These are phyloP conservation scores for Sinocyclocheilus rhinocerous DNA, from an alignment of 2,113 vertebrate species.

Conservation along the genomic window DNA sequence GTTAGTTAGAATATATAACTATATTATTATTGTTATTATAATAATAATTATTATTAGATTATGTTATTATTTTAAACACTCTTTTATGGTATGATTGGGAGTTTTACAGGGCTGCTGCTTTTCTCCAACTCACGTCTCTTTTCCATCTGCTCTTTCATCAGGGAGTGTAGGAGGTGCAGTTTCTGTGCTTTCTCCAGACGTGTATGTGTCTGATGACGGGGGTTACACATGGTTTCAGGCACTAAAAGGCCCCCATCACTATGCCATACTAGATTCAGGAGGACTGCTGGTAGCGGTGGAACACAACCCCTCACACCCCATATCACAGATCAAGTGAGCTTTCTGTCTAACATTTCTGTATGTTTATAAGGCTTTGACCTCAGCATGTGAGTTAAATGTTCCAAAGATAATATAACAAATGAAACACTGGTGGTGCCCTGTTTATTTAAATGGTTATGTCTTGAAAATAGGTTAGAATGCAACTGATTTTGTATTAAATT, in stretches of 20 bases:
- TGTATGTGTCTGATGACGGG: slow-evolving; percentile 91
- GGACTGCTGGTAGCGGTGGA: slow-evolving; percentile 89
- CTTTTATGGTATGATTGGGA: too few species aligned
- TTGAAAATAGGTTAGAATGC: too few species aligned
- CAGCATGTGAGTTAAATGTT: not conserved
- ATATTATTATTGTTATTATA: too few species aligned
- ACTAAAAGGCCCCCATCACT: slow-evolving; percentile 89
- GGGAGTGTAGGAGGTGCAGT: slow-evolving; percentile 88
- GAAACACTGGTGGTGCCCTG: too few species aligned
- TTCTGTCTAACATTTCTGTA: not conserved
- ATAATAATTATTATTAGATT: too few species aligned
- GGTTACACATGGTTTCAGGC: slow-evolving; percentile 88
- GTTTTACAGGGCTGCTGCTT: not conserved
- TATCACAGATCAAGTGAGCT: slow-evolving; percentile 86
- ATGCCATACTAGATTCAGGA: slow-evolving; percentile 91
- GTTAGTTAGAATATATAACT: too few species aligned
- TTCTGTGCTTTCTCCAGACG: slow-evolving; percentile 84
- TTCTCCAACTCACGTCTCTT: not conserved
- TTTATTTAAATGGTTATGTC: not conserved
- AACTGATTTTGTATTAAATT: not conserved
- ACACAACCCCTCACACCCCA: slow-evolving; percentile 75
- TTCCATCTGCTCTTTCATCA: slow-evolving; percentile 59
- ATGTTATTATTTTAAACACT: too few species aligned
- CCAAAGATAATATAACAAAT: too few species aligned
- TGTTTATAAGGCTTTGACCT: not conserved